Evolutionary conservation across 2,113 vertebrate genomes (phyloP).

Genomic region (Melanostigma gelatinosum): DNA sequence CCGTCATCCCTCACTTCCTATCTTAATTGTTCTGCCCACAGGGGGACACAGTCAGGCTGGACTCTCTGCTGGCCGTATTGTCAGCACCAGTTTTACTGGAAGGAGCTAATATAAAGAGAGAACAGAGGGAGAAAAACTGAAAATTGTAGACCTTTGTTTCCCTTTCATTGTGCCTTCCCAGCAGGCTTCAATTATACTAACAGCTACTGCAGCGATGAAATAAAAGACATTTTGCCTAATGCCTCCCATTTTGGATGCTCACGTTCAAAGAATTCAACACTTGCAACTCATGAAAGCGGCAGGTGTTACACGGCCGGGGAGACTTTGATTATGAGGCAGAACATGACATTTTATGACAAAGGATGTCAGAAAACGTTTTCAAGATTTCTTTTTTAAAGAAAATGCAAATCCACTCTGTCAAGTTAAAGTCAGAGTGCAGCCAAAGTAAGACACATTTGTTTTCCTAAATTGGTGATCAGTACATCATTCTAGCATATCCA

Average conservation of each 20-base stretch:
- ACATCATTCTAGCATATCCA: background rate
- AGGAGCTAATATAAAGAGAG: constrained; percentile 30
- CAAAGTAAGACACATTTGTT: background rate
- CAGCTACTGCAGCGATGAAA: constrained; percentile 37
- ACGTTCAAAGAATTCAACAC: constrained; percentile 22
- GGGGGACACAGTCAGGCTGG: constrained; percentile 23
- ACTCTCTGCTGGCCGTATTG: constrained; percentile 30
- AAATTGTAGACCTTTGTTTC: constrained; percentile 44
- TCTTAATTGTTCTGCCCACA: constrained; percentile 54
- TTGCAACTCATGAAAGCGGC: constrained; percentile 25
- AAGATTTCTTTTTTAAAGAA: background rate
- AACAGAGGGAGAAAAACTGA: constrained; percentile 15
- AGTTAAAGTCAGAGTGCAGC: background rate
- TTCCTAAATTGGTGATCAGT: background rate
- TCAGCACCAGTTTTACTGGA: constrained; percentile 23
- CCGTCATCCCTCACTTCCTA: constrained; percentile 36
- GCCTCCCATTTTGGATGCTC: constrained; percentile 23
- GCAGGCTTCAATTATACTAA: constrained; percentile 14
- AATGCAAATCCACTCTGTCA: background rate
- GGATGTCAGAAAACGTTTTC: background rate
- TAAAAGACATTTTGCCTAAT: constrained; percentile 16
- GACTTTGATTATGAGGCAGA: constrained; percentile 12
- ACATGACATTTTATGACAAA: constrained; percentile 11
- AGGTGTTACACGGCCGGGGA: constrained; percentile 7
- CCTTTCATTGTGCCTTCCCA: constrained; percentile 27